phyloP scores from a whole-genome alignment of 2,888 invertebrate species.

The Leptothorax acervorum region DNA sequence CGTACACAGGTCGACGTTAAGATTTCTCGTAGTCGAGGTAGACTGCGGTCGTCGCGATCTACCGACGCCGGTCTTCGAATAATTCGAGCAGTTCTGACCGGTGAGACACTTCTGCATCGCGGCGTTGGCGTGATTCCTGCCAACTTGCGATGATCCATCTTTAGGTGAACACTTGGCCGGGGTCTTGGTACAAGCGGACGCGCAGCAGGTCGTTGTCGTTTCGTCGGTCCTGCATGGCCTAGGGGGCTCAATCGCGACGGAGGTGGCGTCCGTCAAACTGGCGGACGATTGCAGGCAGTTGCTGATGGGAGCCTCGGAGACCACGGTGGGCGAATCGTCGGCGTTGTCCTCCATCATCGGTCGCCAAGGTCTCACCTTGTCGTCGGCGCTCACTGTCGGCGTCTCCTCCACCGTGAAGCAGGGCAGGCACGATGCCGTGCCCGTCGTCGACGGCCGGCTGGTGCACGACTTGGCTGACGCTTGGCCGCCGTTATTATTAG shows the following conservation, averaged over 20 bases:
- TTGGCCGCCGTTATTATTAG: constrained; percentile 55
- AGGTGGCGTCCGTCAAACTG: constrained; percentile 42
- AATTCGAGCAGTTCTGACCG: constrained; percentile 74
- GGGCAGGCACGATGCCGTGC: constrained; percentile 76
- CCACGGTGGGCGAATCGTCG: constrained; percentile 66
- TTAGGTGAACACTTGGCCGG: constrained; percentile 40
- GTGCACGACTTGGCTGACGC: constrained; percentile 48
- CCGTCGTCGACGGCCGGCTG: constrained; percentile 50
- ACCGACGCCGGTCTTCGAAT: constrained; percentile 60
- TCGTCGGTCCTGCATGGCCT: constrained; percentile 60
- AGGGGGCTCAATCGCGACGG: constrained; percentile 21
- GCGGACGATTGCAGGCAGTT: constrained; percentile 57
- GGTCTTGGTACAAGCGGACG: constrained; percentile 57
- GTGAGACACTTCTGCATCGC: constrained; percentile 78
- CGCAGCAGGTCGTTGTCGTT: constrained; percentile 34
- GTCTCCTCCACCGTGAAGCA: constrained; percentile 79
- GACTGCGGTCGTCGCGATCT: constrained; percentile 69
- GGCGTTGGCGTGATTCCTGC: constrained; percentile 40
- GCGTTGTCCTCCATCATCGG: constrained; percentile 72
- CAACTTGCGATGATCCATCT: constrained; percentile 22
- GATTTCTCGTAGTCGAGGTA: constrained; percentile 57
- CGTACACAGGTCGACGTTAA: constrained; percentile 46
- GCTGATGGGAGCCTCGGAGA: constrained; percentile 73
- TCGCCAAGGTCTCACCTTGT: constrained; percentile 79
- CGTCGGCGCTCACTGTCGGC: constrained; percentile 68